A percentile compares a stretch with the other conserved stretches of the same genome.
These are phyloP conservation scores for Hirtodrosophila duncani DNA, from an alignment of 2,888 invertebrate genomes.

Conservation along the genomic window DNA sequence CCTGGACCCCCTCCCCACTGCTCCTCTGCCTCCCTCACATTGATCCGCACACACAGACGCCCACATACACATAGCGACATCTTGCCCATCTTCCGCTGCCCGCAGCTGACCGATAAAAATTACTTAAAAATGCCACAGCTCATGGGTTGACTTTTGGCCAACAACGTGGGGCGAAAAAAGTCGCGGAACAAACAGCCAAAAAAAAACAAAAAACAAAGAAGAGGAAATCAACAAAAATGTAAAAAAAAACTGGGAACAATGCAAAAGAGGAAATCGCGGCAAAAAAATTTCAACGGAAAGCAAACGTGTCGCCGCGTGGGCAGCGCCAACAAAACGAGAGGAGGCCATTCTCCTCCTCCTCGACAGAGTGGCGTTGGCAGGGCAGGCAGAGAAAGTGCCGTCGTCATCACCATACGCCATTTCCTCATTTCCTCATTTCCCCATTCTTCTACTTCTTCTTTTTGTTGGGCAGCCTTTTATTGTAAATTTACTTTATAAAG, in stretches of 20 bases:
- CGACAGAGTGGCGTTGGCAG: conserved; percentile 11
- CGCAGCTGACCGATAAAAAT: conserved; percentile 70
- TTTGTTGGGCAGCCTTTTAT: conserved; percentile 54
- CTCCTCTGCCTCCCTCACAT: background rate
- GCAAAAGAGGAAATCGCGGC: conserved; percentile 67
- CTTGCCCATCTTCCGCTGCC: conserved; percentile 11
- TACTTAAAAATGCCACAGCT: conserved; percentile 77
- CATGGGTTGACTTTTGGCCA: conserved; percentile 77
- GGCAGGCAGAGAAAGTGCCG: conserved; percentile 1
- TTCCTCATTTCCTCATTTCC: too few relatives aligned
- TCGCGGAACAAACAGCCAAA: conserved; percentile 13
- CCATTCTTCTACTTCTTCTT: too few relatives aligned
- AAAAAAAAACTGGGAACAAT: conserved; percentile 24
- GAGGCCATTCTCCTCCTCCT: too few relatives aligned
- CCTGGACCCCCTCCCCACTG: background rate
- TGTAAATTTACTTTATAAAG: conserved; percentile 71
- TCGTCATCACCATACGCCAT: conserved; percentile 35
- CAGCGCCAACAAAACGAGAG: conserved; percentile 38
- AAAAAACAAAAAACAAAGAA: conserved; percentile 4
- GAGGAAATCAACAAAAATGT: conserved; percentile 1
- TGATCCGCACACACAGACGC: background rate
- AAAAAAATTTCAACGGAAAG: conserved; percentile 65
- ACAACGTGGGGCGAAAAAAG: conserved; percentile 35
- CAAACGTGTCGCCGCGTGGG: conserved; percentile 56
- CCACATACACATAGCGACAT: too few relatives aligned